Conservation (phyloP, 2,888 invertebrate genomes). For the Drosophila atroscutellata region DNA sequence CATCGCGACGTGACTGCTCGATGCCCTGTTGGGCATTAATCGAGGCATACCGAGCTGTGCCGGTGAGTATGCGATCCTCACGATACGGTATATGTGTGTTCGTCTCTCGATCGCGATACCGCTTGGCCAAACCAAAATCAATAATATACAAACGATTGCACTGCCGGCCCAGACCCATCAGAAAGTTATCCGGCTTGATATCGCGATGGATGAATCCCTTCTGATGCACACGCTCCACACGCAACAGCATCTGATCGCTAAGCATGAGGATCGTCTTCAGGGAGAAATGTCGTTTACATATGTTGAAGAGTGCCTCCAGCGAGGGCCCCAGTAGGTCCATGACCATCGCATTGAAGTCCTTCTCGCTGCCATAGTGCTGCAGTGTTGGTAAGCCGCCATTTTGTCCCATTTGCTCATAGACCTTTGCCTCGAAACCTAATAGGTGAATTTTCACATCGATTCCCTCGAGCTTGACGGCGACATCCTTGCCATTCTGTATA, state of each 20-base stretch:
- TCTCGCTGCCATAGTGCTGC: slow-evolving; percentile 96
- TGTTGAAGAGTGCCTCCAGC: slow-evolving; percentile 98
- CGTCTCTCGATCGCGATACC: slow-evolving; percentile 96
- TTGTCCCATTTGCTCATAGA: slow-evolving; percentile 98
- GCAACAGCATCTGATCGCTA: slow-evolving; percentile 94
- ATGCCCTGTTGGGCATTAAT: slow-evolving; percentile 99
- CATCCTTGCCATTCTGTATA: slow-evolving; percentile 95
- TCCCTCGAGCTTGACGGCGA: slow-evolving; percentile 98
- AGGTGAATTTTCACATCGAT: slow-evolving; percentile 98
- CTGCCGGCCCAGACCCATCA: slow-evolving; percentile 98
- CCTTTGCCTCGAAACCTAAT: slow-evolving; percentile 98
- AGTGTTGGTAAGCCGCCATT: slow-evolving; percentile 97
- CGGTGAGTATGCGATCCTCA: slow-evolving; percentile 97
- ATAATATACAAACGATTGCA: slow-evolving; percentile 99
- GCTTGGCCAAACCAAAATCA: slow-evolving; percentile 99
- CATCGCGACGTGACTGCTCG: slow-evolving; percentile 98
- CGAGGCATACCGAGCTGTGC: slow-evolving; percentile 98
- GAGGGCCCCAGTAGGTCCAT: slow-evolving; percentile 99
- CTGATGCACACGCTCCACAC: slow-evolving; percentile 98
- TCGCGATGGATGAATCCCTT: slow-evolving; percentile 99
- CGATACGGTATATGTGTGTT: slow-evolving; percentile 97
- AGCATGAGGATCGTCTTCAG: slow-evolving; percentile 99
- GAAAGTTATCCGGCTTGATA: slow-evolving; percentile 98
- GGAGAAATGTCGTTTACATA: slow-evolving; percentile 98
- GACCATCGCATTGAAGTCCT: slow-evolving; percentile 98